Base-by-base conservation (phyloP, 2,888 invertebrate genomes). In the Amiota communis region DNA sequence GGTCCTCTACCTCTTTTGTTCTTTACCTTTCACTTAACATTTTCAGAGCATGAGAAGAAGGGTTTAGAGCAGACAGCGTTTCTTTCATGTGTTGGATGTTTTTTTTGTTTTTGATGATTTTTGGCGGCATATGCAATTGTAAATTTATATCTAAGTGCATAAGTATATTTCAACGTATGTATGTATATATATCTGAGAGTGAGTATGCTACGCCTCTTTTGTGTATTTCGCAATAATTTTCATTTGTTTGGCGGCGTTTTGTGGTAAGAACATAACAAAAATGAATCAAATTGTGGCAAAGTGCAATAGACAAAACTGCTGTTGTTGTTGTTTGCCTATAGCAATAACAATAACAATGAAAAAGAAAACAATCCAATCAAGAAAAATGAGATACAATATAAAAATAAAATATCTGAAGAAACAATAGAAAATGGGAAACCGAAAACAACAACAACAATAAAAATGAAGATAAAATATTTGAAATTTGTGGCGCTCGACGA, bases 331-430 rank as follows among this genome's bases (percentile, higher is more conserved):
- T n/a, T n/a, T n/a, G n/a, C 1, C 23, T 2, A 79, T 81, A 79
- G 76, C 80, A 80, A 79, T 81, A 79, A 78, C 84, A 82, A 79
- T 85, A 78, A 80, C 76, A 74, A 76, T 76, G 64, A 72, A 56
- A 71, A 23, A 71, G 63, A 64, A 64, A 74, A 74, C 77, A 71
- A 74, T 79, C 75, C 78, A 80, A 80, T 82, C 79, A 82, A 85
- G 85, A 77, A 84, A 84, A 20, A 48, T 23, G 3, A 23, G 23
- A n/a, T 23, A 23, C 23, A 2, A 23, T 17, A 61, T 17, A 61
- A 61, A 13, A 61, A 61, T 17, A 61, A 61, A 17, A 61, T 36
- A 36, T 36, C 36, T 36, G 36, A 36, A 75, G 76, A n/a, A 71
- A 76, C 70, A 77, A 75, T 79, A 83, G 6, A 49, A n/a, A 2